Evolutionary conservation across 2,797 vertebrate species (phyloP), one percentile per base, ranked within the genome.

Genomic region (Macropus fuliginosus): DNA sequence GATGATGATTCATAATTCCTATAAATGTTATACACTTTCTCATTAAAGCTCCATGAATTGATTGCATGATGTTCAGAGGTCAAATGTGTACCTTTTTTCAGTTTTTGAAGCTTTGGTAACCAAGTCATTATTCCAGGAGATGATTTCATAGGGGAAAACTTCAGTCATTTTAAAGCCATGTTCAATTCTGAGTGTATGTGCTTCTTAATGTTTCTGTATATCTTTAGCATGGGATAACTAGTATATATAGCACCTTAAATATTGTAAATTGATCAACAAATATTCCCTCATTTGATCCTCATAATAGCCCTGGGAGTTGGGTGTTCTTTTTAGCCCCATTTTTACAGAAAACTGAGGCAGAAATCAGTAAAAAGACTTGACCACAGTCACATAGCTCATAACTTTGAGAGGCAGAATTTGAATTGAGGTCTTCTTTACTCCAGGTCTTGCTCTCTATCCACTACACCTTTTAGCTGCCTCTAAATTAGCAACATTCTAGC

Each of bases 1-100:
- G 18, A 74, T 9, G 34, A n/a, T 56, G n/a, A 95, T 16, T 56
- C n/a, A 81, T 81, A 24, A 46, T 81, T 81, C 21, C 40, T 46
- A 34, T 59, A 94, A 95, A 87, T 57, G 52, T 92, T 96, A 54
- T 13, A 95, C 13, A 66, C 34, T 66, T 66, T 66, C 34, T 18
- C 6, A 90, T 89, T 87, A 93, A 34, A 55, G 5, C 89, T 62
- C 46, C 28, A 54, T 46, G 55, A 91, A 11, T 46, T 46, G 40
- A 54, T 52, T 94, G 92, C 66, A 94, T 55, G 13, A 3, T 54
- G 29, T 91, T 52, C 92, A 95, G 56, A 50, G 97, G 95, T 93
- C 97, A 98, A 97, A 94, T 10, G 93, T 93, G 95, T 34, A 94
- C 95, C 96, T 89, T 94, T 96, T 87, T 94, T 62, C 94, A 94